phyloP scores from a whole-genome alignment of 2,113 vertebrate species.

The Oncorhynchus kisutch region DNA sequence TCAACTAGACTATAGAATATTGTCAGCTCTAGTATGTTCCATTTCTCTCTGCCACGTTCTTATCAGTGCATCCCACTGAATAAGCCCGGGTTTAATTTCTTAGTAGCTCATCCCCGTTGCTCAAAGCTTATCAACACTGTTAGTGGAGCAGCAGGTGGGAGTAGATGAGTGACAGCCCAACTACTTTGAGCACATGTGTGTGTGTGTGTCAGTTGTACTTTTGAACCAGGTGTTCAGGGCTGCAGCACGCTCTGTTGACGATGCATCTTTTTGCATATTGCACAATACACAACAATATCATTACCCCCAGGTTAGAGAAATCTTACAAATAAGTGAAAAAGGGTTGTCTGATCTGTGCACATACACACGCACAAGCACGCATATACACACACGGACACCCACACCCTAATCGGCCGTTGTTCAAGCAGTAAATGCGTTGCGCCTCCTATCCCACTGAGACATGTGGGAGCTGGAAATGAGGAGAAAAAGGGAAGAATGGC shows the following conservation, averaged over 20 bases:
- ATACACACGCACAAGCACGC: too few relatives aligned
- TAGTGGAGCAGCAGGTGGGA: slow-evolving; percentile 35
- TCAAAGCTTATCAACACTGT: slow-evolving; percentile 44
- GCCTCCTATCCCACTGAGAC: neutral
- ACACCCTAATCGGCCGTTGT: neutral
- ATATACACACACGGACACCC: too few relatives aligned
- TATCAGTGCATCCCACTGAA: slow-evolving; percentile 5
- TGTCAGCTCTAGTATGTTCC: slow-evolving; percentile 55
- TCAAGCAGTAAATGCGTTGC: neutral
- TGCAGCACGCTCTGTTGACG: neutral
- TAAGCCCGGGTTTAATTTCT: slow-evolving; percentile 8
- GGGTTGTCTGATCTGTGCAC: neutral
- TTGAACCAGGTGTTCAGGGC: neutral
- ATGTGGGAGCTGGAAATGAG: slow-evolving; percentile 9
- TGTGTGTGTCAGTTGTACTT: neutral
- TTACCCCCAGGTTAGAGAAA: neutral
- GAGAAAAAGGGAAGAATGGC: neutral
- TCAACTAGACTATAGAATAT: slow-evolving; percentile 40
- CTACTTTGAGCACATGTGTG: neutral
- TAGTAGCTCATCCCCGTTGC: slow-evolving; percentile 48
- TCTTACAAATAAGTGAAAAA: slow-evolving; percentile 2
- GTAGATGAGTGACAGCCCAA: slow-evolving; percentile 12
- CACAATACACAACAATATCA: neutral
- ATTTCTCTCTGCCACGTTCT: slow-evolving; percentile 9
- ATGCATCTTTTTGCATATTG: neutral